These are phyloP conservation scores for Panthera tigris DNA, from an alignment of 2,113 vertebrate species.

Conservation along the genomic window DNA sequence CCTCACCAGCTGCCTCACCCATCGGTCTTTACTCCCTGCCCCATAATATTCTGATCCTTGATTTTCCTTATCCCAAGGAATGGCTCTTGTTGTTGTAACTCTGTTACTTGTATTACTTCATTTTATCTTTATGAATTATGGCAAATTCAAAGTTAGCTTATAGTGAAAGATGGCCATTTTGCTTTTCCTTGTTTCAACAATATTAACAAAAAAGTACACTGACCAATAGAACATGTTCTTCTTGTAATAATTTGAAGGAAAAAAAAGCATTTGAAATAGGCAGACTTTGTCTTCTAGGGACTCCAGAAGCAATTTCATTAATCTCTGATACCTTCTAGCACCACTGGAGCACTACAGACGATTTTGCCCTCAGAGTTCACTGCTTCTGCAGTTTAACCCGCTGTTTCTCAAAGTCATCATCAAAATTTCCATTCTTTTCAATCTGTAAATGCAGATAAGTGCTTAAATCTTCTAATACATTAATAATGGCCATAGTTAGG, in stretches of 20 bases:
- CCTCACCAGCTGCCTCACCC: background rate
- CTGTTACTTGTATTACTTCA: background rate
- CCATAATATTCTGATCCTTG: background rate
- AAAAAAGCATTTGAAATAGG: background rate
- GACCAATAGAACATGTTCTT: background rate
- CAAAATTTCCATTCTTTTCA: background rate
- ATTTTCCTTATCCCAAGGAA: background rate
- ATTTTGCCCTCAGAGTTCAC: background rate
- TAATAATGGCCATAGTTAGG: slow-evolving; percentile 15
- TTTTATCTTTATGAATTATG: slow-evolving; percentile 5
- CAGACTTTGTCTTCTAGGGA: background rate
- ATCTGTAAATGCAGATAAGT: background rate
- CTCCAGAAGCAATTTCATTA: background rate
- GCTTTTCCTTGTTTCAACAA: background rate
- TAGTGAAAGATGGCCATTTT: background rate
- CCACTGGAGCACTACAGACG: background rate
- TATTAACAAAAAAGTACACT: background rate
- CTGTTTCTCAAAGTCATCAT: background rate
- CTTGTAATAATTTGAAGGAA: background rate
- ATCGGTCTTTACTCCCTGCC: background rate
- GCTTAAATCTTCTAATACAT: background rate
- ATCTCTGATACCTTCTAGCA: background rate
- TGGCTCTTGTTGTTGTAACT: background rate
- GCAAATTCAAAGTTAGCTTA: background rate
- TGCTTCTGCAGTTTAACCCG: background rate